Percentiles rank a stretch among this genome's conserved stretches.
Conservation (phyloP, 2,888 invertebrate genomes). For the Nephrotoma appendiculata region DNA sequence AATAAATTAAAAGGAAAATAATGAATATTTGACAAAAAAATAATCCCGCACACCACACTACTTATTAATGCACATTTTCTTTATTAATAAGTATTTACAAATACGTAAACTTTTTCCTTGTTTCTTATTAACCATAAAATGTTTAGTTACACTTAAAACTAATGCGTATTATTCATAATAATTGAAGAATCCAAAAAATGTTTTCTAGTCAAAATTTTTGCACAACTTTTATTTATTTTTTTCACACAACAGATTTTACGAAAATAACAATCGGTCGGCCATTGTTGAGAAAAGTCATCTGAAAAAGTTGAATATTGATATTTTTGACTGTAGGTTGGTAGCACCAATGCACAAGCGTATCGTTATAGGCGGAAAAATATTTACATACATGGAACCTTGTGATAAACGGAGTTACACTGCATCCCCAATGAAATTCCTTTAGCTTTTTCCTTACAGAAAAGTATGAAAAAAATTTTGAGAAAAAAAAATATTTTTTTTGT, state of each 20-base stretch:
- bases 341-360: not conserved
- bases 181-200: not conserved
- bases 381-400: too few species aligned
- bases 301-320: not conserved
- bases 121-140: not conserved
- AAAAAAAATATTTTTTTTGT: too few species aligned
- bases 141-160: not conserved
- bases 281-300: not conserved
- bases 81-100: not conserved
- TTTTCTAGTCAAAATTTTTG: not conserved
- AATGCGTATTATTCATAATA: not conserved
- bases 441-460: too few species aligned
- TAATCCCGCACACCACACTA: not conserved
- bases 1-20: not conserved
- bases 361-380: too few species aligned
- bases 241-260: not conserved
- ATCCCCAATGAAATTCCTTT: too few species aligned
- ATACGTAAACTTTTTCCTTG: not conserved
- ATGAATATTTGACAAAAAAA: not conserved
- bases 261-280: not conserved
- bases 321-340: not conserved
- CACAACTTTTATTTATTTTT: not conserved
- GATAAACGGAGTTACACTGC: too few species aligned
- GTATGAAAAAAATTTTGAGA: too few species aligned
- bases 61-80: not conserved